Base-by-base conservation (phyloP, 2,888 invertebrate species). In the Penaeus monodon region DNA sequence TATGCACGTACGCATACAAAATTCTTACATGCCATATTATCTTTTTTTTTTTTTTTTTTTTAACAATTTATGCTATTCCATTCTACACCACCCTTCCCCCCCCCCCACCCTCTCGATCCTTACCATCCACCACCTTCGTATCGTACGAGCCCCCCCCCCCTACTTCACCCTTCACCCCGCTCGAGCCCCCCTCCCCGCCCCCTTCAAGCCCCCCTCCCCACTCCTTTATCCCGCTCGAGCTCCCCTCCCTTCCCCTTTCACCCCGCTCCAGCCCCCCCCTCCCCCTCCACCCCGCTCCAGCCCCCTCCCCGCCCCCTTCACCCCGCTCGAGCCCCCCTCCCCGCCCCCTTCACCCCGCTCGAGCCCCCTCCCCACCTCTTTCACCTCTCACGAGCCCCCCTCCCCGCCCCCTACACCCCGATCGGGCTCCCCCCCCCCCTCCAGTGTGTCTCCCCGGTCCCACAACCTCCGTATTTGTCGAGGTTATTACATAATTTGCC, bases 401-500 rank as follows among this genome's bases (percentile, higher is more conserved):
- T 64, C 80, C 29, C 80, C 12, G 29, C 33, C 33, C 66, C 65
- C 7, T 33, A 22, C 66, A 29, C 44, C 29, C 29, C 24, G 10
- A 12, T 33, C 38, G 4, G 12, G 4, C 57, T 14, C 14, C 57
- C 57, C 17, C 57, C 0, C 14, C 14, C 2, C 57, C 12, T 10
- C 44, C 44, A 44, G 6, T 8, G 44, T 10, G 44, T 44, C 78
- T 49, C 8, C 80, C 24, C 33, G 81, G 27, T 33, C 81, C 81
- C n/a, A 24, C 29, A 80, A 80, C 66, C 81, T 81, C 81, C 38
- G 66, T 81, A 81, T 81, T 81, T 81, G 81, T 81, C 65, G 81
- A 81, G 68, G 81, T 68, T 81, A 81, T 81, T 65, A 81, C 81
- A 66, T 81, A 81, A 81, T 81, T 68, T 44, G 81, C 81, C 68